Evolutionary conservation across 2,888 invertebrate genomes (phyloP).

Genomic region (Trachelus stipa): DNA sequence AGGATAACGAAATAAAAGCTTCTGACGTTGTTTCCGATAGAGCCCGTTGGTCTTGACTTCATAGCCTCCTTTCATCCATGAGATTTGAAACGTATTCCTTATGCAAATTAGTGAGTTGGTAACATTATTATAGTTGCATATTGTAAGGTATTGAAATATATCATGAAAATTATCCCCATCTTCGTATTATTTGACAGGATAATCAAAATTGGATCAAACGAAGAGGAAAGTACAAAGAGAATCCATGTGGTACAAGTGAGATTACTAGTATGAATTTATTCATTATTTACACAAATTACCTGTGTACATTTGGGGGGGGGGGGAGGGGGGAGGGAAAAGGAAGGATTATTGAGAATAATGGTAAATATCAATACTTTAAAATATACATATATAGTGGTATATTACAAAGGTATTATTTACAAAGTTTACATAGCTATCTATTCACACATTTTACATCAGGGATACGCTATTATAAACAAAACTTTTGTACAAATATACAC

Average conservation of each 20-base stretch:
- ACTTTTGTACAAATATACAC: conserved; percentile 48
- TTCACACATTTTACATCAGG: conserved; percentile 59
- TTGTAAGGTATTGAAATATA: neutral
- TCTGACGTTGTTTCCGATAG: neutral
- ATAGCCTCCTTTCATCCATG: neutral
- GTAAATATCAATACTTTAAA: conserved; percentile 46
- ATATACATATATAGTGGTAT: conserved; percentile 54
- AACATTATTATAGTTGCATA: neutral
- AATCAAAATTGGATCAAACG: neutral
- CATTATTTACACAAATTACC: conserved; percentile 45
- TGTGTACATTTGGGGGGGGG: conserved; percentile 38
- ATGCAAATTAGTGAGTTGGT: neutral
- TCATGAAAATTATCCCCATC: neutral
- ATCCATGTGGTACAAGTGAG: neutral
- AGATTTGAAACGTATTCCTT: neutral
- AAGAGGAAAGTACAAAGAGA: neutral
- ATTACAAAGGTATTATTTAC: conserved; percentile 63
- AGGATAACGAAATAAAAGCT: neutral
- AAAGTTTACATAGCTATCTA: conserved; percentile 57
- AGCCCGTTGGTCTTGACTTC: neutral
- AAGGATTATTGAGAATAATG: conserved; percentile 34
- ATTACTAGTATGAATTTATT: conserved; percentile 44
- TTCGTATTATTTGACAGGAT: neutral
- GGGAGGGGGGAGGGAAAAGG: neutral
- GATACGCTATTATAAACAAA: conserved; percentile 40